Conservation (phyloP, 2,113 vertebrate species). For the Oceanodroma tethys region DNA sequence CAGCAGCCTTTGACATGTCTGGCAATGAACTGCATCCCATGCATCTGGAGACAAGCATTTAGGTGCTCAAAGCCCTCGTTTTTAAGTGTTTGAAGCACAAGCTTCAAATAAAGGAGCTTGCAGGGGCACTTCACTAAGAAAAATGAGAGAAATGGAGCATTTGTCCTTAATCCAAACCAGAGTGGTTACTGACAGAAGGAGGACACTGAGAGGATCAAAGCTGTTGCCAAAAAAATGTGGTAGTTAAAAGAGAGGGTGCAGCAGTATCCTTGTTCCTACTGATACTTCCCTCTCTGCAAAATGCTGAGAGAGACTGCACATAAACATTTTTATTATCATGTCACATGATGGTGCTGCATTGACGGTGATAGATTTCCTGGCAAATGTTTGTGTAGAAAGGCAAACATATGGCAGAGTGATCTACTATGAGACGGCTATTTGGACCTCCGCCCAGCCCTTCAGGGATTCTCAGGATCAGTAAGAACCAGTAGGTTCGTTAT, state of each 20-base stretch:
- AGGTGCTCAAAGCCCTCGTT: background rate
- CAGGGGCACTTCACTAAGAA: background rate
- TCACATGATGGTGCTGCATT: slow-evolving; percentile 21
- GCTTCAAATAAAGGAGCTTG: background rate
- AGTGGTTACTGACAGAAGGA: background rate
- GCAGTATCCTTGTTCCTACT: background rate
- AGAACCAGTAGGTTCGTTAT: background rate
- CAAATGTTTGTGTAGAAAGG: slow-evolving; percentile 24
- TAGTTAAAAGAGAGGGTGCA: background rate
- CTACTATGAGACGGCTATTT: background rate
- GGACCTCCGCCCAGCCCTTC: background rate
- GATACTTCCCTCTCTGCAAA: background rate
- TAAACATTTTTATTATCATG: slow-evolving; percentile 14
- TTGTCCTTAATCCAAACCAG: slow-evolving; percentile 26
- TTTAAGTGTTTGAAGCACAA: background rate
- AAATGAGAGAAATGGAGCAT: background rate
- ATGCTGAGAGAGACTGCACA: background rate
- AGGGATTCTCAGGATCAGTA: background rate
- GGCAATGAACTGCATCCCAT: background rate
- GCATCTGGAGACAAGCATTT: background rate
- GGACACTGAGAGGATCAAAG: slow-evolving; percentile 1
- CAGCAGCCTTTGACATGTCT: background rate
- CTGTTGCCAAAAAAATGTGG: background rate
- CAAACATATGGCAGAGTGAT: background rate
- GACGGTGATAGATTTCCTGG: slow-evolving; percentile 19